phyloP scores from a whole-genome alignment of 2,797 vertebrate species.

The Pipistrellus pygmaeus region DNA sequence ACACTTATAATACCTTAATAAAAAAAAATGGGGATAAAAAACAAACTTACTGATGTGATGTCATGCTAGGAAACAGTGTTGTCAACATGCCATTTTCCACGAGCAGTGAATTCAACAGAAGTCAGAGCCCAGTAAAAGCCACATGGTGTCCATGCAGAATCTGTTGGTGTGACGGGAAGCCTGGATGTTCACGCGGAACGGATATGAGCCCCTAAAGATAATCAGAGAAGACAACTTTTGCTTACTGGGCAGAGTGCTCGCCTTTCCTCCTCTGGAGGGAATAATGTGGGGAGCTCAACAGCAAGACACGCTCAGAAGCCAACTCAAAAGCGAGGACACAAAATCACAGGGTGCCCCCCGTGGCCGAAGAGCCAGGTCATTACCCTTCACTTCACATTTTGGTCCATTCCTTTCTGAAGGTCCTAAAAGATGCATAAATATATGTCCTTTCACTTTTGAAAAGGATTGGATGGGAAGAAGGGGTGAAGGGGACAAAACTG shows the following conservation, averaged over 20 bases:
- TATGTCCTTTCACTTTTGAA: not conserved
- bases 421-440: not conserved
- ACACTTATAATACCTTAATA: too few species aligned
- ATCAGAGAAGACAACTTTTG: not conserved
- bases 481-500: not conserved
- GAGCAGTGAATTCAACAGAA: not conserved
- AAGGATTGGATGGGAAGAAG: not conserved
- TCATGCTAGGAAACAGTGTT: not conserved
- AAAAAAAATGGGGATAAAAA: too few species aligned
- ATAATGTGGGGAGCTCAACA: not conserved
- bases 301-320: not conserved
- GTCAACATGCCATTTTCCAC: not conserved
- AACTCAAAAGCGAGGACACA: not conserved
- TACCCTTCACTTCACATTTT: not conserved
- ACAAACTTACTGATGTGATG: conserved; percentile 56
- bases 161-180: not conserved
- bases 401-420: not conserved
- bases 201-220: not conserved
- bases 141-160: not conserved
- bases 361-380: not conserved
- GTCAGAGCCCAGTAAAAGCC: conserved; percentile 9
- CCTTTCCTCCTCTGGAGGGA: not conserved
- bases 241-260: not conserved
- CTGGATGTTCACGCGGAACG: not conserved
- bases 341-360: not conserved